These are phyloP conservation scores for Chrysolina oricalcia DNA, from an alignment of 2,888 invertebrate species.

Conservation along the genomic window DNA sequence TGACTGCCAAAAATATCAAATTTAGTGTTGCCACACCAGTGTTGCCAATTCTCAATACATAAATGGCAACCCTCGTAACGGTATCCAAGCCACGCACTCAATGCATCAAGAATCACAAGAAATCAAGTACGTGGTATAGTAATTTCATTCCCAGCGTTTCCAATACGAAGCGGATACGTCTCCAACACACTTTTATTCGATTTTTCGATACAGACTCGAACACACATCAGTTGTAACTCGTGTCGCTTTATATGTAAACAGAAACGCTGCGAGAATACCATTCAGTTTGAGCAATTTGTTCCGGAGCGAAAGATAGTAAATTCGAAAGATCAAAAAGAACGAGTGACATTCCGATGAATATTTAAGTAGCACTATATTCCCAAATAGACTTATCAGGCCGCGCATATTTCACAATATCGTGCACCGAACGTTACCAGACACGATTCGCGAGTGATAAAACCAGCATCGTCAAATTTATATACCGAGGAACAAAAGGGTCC, in stretches of 20 bases:
- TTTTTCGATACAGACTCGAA: background rate
- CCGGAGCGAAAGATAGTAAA: conserved; percentile 12
- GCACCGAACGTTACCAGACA: background rate
- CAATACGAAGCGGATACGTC: no score
- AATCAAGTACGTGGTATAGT: no score
- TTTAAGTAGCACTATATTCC: conserved; percentile 46
- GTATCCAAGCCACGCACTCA: no score
- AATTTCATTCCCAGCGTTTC: no score
- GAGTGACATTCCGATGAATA: conserved; percentile 39
- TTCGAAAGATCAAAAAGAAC: conserved; percentile 33
- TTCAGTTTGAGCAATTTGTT: conserved; percentile 27
- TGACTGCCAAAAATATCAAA: no score
- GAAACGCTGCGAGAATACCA: background rate
- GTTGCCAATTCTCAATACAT: no score
- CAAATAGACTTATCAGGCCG: conserved; percentile 45
- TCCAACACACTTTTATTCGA: background rate
- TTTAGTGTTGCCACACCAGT: no score
- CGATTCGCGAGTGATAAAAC: conserved; percentile 15
- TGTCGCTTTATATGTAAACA: background rate
- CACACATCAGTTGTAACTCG: background rate
- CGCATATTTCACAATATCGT: conserved; percentile 34
- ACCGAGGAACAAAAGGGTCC: background rate
- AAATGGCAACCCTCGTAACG: no score
- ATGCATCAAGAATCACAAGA: no score
- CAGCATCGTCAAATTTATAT: background rate